These are phyloP conservation scores for Lanius collurio DNA, from an alignment of 2,113 vertebrate species.

Conservation along the genomic window DNA sequence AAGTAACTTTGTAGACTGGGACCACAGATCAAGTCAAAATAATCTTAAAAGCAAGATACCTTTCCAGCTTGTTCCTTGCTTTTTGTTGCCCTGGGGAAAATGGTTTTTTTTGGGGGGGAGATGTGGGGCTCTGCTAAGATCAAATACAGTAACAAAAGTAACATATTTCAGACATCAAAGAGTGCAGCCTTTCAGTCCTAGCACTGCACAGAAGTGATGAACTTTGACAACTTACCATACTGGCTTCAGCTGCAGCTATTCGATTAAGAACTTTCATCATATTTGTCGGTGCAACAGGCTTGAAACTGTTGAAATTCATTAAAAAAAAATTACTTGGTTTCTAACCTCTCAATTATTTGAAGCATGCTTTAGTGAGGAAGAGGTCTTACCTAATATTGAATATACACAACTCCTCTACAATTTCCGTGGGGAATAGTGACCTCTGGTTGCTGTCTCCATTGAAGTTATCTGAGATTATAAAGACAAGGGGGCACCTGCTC, in stretches of 20 bases:
- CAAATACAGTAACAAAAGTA: background rate
- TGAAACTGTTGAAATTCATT: slow-evolving; percentile 83
- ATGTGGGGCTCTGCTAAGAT: background rate
- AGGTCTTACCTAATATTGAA: slow-evolving; percentile 81
- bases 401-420: slow-evolving; percentile 85
- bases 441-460: slow-evolving; percentile 85
- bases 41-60: background rate
- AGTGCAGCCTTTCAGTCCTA: background rate
- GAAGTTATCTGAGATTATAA: slow-evolving; percentile 88
- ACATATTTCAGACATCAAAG: background rate
- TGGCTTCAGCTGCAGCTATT: slow-evolving; percentile 81
- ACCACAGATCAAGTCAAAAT: background rate
- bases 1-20: background rate
- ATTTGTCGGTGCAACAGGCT: slow-evolving; percentile 91
- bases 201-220: background rate
- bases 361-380: background rate
- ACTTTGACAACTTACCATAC: slow-evolving; percentile 74
- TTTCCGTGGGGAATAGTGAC: slow-evolving; percentile 83
- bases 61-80: background rate
- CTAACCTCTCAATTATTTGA: background rate
- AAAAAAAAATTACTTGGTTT: background rate
- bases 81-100: fast-evolving
- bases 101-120: fast-evolving
- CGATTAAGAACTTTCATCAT: slow-evolving; percentile 90
- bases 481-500: slow-evolving; percentile 84